phyloP scores from a whole-genome alignment of 2,888 invertebrate genomes.

The Digitonthophagus gazella region DNA sequence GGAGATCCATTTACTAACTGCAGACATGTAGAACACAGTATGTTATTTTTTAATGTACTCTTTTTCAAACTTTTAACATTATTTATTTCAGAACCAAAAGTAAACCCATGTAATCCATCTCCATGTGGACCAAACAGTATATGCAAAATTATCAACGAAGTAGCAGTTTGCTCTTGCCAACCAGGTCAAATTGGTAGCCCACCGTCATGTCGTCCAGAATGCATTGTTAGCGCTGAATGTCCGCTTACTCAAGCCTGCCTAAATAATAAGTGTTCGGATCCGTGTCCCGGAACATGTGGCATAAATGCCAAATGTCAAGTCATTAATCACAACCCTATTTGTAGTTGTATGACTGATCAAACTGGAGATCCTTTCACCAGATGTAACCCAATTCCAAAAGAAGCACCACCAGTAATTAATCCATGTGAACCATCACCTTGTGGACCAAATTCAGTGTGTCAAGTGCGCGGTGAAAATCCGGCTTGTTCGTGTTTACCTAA shows the following conservation, averaged over 20 bases:
- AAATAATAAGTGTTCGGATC: constrained; percentile 76
- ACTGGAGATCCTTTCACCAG: constrained; percentile 76
- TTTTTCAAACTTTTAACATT: constrained; percentile 21
- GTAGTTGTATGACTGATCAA: constrained; percentile 67
- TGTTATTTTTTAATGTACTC: neutral
- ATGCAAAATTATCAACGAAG: constrained; percentile 58
- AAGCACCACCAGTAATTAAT: constrained; percentile 46
- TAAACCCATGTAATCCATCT: constrained; percentile 68
- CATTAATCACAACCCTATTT: constrained; percentile 78
- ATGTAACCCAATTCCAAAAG: constrained; percentile 60
- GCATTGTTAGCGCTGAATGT: constrained; percentile 78
- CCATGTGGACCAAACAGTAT: constrained; percentile 71
- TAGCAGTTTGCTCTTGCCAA: constrained; percentile 68
- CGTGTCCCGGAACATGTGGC: constrained; percentile 79
- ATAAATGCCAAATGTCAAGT: constrained; percentile 70
- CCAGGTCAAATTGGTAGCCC: constrained; percentile 71
- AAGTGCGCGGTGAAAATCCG: constrained; percentile 49
- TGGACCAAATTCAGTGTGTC: constrained; percentile 58
- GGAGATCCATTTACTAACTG: constrained; percentile 75
- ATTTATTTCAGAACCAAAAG: constrained; percentile 43
- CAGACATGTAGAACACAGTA: constrained; percentile 36
- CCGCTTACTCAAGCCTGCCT: constrained; percentile 73
- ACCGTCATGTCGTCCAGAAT: constrained; percentile 75
- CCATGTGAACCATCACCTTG: constrained; percentile 69
- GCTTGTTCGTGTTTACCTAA: constrained; percentile 63